Evolutionary conservation across 1,140 invertebrate species (phyloP).

Genomic region (Eubasilissa regina): DNA sequence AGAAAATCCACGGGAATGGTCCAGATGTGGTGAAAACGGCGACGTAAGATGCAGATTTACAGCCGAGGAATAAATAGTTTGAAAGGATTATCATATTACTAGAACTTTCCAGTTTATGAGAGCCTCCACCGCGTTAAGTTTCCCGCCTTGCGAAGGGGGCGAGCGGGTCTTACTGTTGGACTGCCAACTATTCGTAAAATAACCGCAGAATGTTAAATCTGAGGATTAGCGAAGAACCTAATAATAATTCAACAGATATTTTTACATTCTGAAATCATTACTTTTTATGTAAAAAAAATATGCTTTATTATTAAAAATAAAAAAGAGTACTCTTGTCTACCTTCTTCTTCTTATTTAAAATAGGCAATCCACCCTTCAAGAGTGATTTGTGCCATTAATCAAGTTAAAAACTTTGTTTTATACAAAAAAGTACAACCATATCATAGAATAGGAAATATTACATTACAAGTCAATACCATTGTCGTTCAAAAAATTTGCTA

Average conservation of each 20-base stretch:
- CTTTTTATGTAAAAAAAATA: too few species aligned
- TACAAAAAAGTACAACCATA: too few species aligned
- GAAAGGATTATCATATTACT: conserved; percentile 53
- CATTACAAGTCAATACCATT: too few species aligned
- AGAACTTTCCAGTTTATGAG: conserved; percentile 48
- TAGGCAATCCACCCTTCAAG: too few species aligned
- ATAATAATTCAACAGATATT: neutral
- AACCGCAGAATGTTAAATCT: neutral
- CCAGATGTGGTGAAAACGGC: conserved; percentile 23
- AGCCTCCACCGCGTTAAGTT: conserved; percentile 44
- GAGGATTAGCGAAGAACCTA: neutral
- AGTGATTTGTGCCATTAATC: too few species aligned
- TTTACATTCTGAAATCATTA: too few species aligned
- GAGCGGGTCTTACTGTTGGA: neutral
- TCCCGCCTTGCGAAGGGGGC: conserved; percentile 22
- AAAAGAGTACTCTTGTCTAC: too few species aligned
- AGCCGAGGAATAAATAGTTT: conserved; percentile 34
- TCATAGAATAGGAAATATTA: too few species aligned
- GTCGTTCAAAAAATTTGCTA: too few species aligned
- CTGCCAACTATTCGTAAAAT: neutral
- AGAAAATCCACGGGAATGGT: conserved; percentile 27
- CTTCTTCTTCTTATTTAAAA: too few species aligned
- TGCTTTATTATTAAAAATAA: too few species aligned
- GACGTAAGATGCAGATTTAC: conserved; percentile 49
- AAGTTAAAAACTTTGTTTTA: too few species aligned